Evolutionary conservation across 2,113 vertebrate genomes (phyloP), one percentile per base, ranked within the genome.

Genomic region (Microtus oregoni): DNA sequence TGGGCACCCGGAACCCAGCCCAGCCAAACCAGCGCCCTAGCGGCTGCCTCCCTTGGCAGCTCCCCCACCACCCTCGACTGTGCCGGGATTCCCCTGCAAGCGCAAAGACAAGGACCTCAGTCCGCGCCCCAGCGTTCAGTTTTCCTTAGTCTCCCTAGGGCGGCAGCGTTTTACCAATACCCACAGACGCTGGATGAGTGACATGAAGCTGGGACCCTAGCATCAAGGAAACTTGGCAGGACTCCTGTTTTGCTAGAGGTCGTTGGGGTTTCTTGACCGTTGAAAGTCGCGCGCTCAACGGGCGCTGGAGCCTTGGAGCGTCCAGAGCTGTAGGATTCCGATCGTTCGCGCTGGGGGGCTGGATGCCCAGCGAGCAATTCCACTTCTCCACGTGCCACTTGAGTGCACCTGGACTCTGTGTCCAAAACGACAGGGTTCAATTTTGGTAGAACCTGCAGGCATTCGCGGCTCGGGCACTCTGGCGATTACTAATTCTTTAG

Each of bases 261-360:
- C 70, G 90, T 85, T 89, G 73, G 61, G 72, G 11, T 72, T 30
- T 22, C 32, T 20, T 76, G 7, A 90, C 92, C 0, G 83, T 95
- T 96, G 87, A 72, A 73, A 82, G 68, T 44, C 68, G 61, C 58
- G 77, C 32, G 86, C 86, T 91, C 41, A 90, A 95, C 78, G 26
- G 93, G 72, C 90, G 22, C 90, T 0, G 83, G 38, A 14, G 61
- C 63, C 58, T 38, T 7, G 17, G 73, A 89, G 55, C 85, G 55
- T 32, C 1, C 70, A 52, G 91, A 22, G 4, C 81, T n/a, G 6
- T 1, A 15, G 86, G n/a, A 38, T 92, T 96, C 95, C 0, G 10
- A 17, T n/a, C 19, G 2, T 30, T 0, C 0, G n/a, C 38, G 28
- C 68, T 26, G 24, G 44, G 35, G 13, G 14, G 32, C 28, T 4